A percentile compares a stretch with the other conserved stretches of the same genome.
Conservation (phyloP, 2,888 invertebrate species). For the Plutella xylostella region DNA sequence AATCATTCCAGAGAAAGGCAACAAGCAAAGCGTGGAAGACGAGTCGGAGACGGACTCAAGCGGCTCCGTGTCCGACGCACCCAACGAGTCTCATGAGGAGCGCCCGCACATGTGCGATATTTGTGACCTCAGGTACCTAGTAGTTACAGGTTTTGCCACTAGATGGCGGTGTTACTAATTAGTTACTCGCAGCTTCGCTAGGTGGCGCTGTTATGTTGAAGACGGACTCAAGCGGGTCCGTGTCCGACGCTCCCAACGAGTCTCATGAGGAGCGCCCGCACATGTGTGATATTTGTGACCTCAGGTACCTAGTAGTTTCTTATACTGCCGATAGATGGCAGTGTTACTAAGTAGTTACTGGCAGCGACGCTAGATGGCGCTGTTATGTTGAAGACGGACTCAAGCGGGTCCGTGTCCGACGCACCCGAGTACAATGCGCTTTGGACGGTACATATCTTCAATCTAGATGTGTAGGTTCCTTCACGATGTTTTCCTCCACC, state of each 20-base stretch:
- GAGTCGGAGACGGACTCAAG: conserved; percentile 62
- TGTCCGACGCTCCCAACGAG: background rate
- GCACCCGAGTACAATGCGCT: no score
- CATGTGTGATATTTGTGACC: background rate
- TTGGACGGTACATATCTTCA: no score
- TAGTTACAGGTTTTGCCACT: background rate
- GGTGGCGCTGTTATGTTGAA: background rate
- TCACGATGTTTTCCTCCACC: no score
- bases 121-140: conserved; percentile 49
- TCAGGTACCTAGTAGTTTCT: background rate
- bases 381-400: background rate
- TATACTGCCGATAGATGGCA: background rate
- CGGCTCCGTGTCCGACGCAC: conserved; percentile 51
- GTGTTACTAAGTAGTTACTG: no score
- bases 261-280: background rate
- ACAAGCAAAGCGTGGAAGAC: conserved; percentile 38
- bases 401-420: background rate
- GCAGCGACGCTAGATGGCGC: background rate
- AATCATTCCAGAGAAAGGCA: conserved; percentile 31
- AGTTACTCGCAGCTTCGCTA: no score
- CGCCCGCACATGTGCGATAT: conserved; percentile 58
- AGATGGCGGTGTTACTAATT: no score
- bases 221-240: background rate
- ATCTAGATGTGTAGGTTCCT: no score
- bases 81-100: conserved; percentile 44